These are phyloP conservation scores for Fissipunctia ypsillon DNA, from an alignment of 2,888 invertebrate species.

Conservation along the genomic window DNA sequence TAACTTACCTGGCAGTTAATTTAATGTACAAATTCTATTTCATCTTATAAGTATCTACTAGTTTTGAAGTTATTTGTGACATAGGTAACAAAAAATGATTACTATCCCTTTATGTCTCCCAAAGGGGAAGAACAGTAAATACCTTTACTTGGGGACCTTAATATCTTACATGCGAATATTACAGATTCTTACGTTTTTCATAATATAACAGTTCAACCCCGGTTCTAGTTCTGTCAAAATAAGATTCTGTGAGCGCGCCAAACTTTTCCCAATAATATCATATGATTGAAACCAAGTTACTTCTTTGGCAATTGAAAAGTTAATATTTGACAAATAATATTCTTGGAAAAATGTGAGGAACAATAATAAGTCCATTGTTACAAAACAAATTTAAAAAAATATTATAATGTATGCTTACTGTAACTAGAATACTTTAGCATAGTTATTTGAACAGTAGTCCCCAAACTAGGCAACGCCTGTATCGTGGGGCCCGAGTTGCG, in stretches of 20 bases:
- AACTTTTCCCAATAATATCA: slow-evolving; percentile 30
- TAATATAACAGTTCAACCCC: background rate
- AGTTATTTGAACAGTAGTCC: no score
- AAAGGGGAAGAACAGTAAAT: no score
- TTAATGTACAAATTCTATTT: no score
- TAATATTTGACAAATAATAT: background rate
- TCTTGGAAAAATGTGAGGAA: background rate
- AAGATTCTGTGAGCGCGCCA: slow-evolving; percentile 20
- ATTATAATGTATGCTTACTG: no score
- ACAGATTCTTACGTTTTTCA: slow-evolving; percentile 25
- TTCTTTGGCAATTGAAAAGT: slow-evolving; percentile 4
- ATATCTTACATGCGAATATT: slow-evolving; percentile 19
- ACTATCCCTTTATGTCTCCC: background rate
- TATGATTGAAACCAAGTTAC: slow-evolving; percentile 23
- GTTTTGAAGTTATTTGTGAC: background rate
- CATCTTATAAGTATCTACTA: no score
- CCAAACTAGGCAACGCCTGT: no score
- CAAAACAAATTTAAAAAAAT: no score
- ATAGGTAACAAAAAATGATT: background rate
- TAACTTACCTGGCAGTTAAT: no score
- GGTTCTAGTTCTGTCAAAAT: slow-evolving; percentile 18
- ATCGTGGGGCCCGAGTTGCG: no score
- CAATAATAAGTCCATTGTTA: no score
- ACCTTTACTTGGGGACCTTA: background rate
- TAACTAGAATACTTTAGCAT: no score